Conservation (phyloP, 2,888 invertebrate species). For the Scrobipalpa costella region DNA sequence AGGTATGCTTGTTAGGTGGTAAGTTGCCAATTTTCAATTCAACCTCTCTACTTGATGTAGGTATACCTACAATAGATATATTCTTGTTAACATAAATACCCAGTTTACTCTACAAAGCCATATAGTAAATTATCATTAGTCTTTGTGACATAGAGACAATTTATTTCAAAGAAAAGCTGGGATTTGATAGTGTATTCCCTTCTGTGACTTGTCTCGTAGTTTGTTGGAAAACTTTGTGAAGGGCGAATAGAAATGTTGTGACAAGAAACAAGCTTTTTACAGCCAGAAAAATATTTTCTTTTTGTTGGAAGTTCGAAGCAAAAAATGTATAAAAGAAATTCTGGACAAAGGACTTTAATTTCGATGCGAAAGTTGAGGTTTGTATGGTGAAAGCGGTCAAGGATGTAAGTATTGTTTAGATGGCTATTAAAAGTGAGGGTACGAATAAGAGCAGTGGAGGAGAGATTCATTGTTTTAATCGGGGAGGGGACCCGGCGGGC, state of each 20-base stretch:
- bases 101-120: not conserved
- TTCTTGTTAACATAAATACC: not conserved
- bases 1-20: not conserved
- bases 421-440: constrained; percentile 28
- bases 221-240: constrained; percentile 17
- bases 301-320: constrained; percentile 18
- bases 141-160: constrained; percentile 20
- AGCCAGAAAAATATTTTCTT: constrained; percentile 15
- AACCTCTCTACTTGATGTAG: not conserved
- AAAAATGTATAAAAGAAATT: constrained; percentile 4
- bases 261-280: constrained; percentile 22
- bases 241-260: constrained; percentile 20
- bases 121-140: constrained; percentile 13
- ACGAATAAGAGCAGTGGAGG: constrained; percentile 43
- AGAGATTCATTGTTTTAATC: constrained; percentile 64
- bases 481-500: constrained; percentile 44
- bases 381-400: constrained; percentile 6
- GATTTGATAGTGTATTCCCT: constrained; percentile 17
- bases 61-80: not conserved
- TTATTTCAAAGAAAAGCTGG: constrained; percentile 18
- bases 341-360: constrained; percentile 8
- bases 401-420: constrained; percentile 12
- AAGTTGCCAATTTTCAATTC: not conserved
- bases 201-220: constrained; percentile 14
- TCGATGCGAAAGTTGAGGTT: constrained; percentile 7